Percentiles rank a stretch among this genome's conserved stretches.
phyloP scores from a whole-genome alignment of 2,113 vertebrate species.

The Xyliphius kryptos region DNA sequence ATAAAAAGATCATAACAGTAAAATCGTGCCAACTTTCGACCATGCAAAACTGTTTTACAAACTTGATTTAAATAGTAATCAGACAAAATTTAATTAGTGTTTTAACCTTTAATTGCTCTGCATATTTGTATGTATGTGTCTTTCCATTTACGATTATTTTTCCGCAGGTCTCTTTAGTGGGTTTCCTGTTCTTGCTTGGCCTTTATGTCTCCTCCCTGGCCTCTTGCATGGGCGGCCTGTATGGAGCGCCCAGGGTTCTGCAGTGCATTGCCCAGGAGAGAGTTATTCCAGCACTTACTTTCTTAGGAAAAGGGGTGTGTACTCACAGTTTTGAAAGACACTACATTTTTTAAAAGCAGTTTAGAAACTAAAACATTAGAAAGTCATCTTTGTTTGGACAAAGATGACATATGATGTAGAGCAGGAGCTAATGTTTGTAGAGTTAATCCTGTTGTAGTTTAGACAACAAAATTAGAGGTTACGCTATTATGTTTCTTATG shows the following conservation, averaged over 20 bases:
- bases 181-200: conserved; percentile 92
- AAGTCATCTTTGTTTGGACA: background rate
- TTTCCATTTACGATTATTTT: conserved; percentile 57
- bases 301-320: conserved; percentile 82
- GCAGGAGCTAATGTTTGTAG: too few relatives aligned
- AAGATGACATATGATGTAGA: background rate
- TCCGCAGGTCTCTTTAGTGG: conserved; percentile 90
- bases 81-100: too few relatives aligned
- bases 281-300: conserved; percentile 78
- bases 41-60: too few relatives aligned
- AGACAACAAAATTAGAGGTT: too few relatives aligned
- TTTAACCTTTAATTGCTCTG: too few relatives aligned
- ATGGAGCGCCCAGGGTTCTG: conserved; percentile 90
- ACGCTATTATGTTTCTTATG: too few relatives aligned
- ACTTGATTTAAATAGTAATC: too few relatives aligned
- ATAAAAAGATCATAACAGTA: background rate
- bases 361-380: too few relatives aligned
- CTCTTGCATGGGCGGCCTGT: conserved; percentile 95
- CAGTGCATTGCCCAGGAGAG: conserved; percentile 94
- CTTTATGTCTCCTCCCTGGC: conserved; percentile 95
- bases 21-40: background rate
- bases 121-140: conserved; percentile 31
- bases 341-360: too few relatives aligned
- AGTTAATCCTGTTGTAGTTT: too few relatives aligned
- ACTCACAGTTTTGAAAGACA: background rate